Conservation (phyloP, 2,888 invertebrate genomes). For the Brachypalpus laphriformis region DNA sequence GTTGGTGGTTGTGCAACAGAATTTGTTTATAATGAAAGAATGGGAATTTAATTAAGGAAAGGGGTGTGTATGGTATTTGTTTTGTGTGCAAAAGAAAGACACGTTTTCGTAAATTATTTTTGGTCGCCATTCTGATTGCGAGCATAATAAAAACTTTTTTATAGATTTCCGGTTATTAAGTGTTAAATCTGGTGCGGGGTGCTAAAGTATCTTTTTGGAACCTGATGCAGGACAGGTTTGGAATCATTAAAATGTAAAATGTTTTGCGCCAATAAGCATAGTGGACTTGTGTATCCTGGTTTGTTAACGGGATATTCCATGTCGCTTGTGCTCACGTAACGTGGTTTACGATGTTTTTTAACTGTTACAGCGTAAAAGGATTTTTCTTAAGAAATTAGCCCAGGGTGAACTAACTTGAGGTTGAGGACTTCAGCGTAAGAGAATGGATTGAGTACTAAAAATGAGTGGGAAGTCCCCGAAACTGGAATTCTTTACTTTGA, state of each 20-base stretch:
- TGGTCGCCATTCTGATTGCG: background rate
- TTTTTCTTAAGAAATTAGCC: no score
- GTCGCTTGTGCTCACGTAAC: no score
- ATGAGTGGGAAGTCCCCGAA: no score
- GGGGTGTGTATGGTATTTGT: conserved; percentile 26
- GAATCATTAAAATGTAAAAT: background rate
- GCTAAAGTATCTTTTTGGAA: background rate
- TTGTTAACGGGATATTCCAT: background rate
- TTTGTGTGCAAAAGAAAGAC: background rate
- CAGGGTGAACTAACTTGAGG: no score
- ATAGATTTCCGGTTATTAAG: background rate
- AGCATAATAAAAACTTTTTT: background rate
- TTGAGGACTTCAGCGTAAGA: no score
- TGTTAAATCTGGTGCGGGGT: background rate
- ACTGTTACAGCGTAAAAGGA: no score
- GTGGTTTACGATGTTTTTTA: no score
- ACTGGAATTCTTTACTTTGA: no score
- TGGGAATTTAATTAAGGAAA: conserved; percentile 8
- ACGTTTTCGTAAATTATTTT: background rate
- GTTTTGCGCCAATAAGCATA: background rate
- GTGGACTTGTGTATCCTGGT: background rate
- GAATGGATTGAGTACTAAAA: no score
- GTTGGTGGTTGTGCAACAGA: background rate
- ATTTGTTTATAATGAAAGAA: background rate
- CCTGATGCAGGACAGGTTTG: background rate